These are phyloP conservation scores for Tetragonula clypearis DNA, from an alignment of 1,140 invertebrate genomes.

Conservation along the genomic window DNA sequence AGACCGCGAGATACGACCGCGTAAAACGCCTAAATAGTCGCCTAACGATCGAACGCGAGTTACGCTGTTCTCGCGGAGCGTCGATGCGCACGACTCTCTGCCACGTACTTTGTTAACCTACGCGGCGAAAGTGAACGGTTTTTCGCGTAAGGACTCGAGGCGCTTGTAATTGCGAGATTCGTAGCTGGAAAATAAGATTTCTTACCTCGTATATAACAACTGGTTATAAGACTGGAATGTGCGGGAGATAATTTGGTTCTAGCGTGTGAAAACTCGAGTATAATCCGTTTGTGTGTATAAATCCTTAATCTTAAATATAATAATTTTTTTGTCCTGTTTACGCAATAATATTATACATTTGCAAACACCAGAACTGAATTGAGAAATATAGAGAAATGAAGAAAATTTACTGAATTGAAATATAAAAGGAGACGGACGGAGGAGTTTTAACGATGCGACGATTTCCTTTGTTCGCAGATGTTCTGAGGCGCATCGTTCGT, in stretches of 20 bases:
- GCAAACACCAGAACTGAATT: background rate
- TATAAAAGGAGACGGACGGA: too few species aligned
- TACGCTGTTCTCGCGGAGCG: background rate
- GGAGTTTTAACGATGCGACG: background rate
- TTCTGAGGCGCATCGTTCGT: conserved; percentile 65
- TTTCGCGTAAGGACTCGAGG: background rate
- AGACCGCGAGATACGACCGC: background rate
- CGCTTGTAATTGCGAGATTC: conserved; percentile 2
- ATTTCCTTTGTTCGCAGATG: conserved; percentile 75
- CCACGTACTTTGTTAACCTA: background rate
- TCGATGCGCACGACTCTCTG: background rate
- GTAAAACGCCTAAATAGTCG: conserved; percentile 42
- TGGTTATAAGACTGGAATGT: background rate
- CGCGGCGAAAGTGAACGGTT: background rate
- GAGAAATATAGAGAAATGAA: too few species aligned
- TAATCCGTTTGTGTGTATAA: background rate
- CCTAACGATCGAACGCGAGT: conserved; percentile 29
- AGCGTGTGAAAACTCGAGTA: background rate
- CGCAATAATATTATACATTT: background rate
- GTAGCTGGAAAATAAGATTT: background rate
- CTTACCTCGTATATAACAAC: background rate
- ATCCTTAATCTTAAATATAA: background rate
- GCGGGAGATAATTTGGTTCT: background rate
- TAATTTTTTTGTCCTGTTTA: background rate
- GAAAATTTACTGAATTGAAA: too few species aligned